Evolutionary conservation across 1,140 invertebrate genomes (phyloP), one percentile per base, ranked within the genome.

Genomic region (Zaprionus ornatus): DNA sequence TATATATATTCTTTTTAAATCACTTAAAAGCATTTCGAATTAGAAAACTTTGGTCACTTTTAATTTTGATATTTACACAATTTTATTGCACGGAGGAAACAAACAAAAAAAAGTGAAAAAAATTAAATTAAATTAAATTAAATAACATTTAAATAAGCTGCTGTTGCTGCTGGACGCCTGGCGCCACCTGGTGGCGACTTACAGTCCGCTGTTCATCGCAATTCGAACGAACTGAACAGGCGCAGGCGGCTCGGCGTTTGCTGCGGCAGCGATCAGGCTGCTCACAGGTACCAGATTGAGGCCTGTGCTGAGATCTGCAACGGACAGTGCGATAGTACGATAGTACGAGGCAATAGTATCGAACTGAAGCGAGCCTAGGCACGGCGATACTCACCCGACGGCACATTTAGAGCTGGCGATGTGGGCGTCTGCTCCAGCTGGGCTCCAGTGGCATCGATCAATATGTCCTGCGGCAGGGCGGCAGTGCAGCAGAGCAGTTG

Each of bases 161-260:
- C 45, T 32, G 32, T 19, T 32, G 19, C 12, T 12, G 57, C n/a
- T n/a, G n/a, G n/a, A 17, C 37, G 12, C 29, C 21, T 50, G 50
- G 66, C 73, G 67, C 73, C 68, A 63, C 40, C 66, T 78, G 69
- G 35, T 21, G 25, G 57, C 19, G 35, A 21, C 64, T 81, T 59
- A 87, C 25, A 91, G 78, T 17, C 85, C 90, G 40, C 90, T 91
- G 61, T 91, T 91, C 78, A 91, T 83, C 70, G 85, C 86, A 55
- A 67, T 66, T 25, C 90, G 85, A 17, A 91, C 73, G 27, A 86
- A 82, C 52, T 90, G 90, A 27, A 84, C 42, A 7, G 90, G 90
- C 23, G 80, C 80, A 15, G 90, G 90, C 19, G 76, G 74, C 63
- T 84, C 77, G 10, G 77, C 66, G n/a, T 80, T 87, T 5, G 80